phyloP scores from a whole-genome alignment of 2,113 vertebrate species.

The Pachyramphus minor region DNA sequence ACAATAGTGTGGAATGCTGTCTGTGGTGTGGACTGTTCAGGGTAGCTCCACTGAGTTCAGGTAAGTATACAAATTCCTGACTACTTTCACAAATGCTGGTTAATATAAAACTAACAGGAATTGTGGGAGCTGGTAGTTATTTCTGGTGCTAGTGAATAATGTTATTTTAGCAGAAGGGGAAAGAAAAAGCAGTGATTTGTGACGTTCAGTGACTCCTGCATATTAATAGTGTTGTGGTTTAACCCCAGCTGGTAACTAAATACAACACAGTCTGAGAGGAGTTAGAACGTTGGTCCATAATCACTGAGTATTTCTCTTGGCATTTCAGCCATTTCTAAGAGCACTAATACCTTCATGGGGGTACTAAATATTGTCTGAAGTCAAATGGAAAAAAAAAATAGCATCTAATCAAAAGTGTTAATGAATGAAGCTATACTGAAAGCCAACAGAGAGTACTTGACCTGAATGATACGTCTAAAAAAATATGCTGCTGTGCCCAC shows the following conservation, averaged over 20 bases:
- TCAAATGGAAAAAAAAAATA: not conserved
- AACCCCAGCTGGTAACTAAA: too few relatives aligned
- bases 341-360: not conserved
- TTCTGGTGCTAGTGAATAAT: not conserved
- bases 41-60: not conserved
- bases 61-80: not conserved
- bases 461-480: not conserved
- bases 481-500: not conserved
- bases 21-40: not conserved
- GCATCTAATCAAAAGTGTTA: not conserved
- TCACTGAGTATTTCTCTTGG: not conserved
- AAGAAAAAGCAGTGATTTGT: not conserved
- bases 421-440: not conserved
- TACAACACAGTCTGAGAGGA: not conserved
- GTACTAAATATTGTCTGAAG: not conserved
- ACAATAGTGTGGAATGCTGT: rapidly evolving
- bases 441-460: not conserved
- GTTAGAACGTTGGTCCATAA: not conserved
- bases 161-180: not conserved
- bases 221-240: not conserved
- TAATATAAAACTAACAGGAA: not conserved
- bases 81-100: not conserved
- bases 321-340: not conserved
- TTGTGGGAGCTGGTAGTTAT: not conserved
- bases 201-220: not conserved